Base-by-base conservation (phyloP, 1,140 invertebrate species). In the Trichonephila clavata region DNA sequence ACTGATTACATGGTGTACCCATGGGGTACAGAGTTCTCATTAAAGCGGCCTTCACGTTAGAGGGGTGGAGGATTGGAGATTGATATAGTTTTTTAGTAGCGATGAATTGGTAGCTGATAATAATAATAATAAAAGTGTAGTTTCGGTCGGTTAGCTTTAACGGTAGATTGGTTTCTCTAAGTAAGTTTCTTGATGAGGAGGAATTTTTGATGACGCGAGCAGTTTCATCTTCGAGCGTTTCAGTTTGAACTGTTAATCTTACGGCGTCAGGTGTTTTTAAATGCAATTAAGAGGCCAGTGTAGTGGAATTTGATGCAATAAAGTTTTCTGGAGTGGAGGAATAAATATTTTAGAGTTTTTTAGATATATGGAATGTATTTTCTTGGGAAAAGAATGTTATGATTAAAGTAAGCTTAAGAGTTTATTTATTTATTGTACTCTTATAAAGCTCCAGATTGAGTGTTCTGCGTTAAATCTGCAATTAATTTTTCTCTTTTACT, bases 1-100 rank as follows among this genome's bases (percentile, higher is more conserved):
- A 60, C 57, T 90, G 89, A 90, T 90, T 90, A 81, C 68, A 32
- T 7, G 27, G 57, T 20, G 27, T 81, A 90, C 89, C 89, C 71
- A 39, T n/a, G 89, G 86, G 89, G 89, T 81, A 50, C 50, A 60
- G 20, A 32, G 27, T 77, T 88, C 32, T 80, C 89, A 90, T 90
- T 90, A 89, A 59, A 77, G 39, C 3, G 43, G 39, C 6, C 13
- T 77, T 77, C 81, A 24, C n/a, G 16, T 63, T 63, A 32, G 20
- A 14, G 32, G 68, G 27, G 4, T 18, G 71, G 13, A 21, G 27
- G 71, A 27, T 24, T 27, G 59, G 59, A 86, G 84, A 86, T 84
- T 84, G 50, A 84, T 84, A 84, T 59, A 84, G 43, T 84, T 84
- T 84, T 83, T 84, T 84, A 59, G 24, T n/a, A 86, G 24, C 18